Conservation (phyloP, 2,797 vertebrate species). For the Sebastes matsubarae region DNA sequence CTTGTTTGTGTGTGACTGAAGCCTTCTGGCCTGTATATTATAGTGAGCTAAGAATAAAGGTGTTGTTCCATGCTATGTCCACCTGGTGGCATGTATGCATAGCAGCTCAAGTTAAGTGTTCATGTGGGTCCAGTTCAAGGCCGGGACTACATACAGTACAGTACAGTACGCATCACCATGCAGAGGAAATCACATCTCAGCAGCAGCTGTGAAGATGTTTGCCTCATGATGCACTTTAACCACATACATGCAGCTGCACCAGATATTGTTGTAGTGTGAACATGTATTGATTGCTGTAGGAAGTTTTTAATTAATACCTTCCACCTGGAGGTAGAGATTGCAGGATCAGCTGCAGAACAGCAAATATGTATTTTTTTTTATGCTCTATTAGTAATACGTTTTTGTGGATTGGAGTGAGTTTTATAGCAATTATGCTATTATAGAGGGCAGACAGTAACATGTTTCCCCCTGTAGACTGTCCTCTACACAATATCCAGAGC, state of each 20-base stretch:
- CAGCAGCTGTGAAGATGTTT: not conserved
- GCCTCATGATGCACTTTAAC: not conserved
- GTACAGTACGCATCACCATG: not conserved
- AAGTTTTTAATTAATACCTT: not conserved
- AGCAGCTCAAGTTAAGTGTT: not conserved
- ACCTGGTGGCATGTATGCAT: slow-evolving; percentile 57
- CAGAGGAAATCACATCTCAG: not conserved
- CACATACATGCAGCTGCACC: not conserved
- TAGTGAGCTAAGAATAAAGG: not conserved
- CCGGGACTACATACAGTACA: not conserved
- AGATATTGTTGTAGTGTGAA: not conserved
- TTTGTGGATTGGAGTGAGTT: not conserved
- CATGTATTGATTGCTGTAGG: not conserved
- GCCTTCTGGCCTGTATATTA: not conserved
- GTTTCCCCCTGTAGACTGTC: not conserved
- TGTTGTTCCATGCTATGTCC: slow-evolving; percentile 50
- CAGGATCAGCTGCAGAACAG: not conserved
- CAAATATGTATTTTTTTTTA: not conserved
- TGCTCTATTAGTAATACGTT: not conserved
- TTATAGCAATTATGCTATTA: not conserved
- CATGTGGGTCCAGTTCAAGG: not conserved
- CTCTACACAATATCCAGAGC: too few relatives aligned
- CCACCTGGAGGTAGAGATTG: not conserved
- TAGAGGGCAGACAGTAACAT: not conserved
- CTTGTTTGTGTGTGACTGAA: not conserved